Evolutionary conservation across 2,888 invertebrate species (phyloP).

Genomic region (Drosophila subsilvestris): DNA sequence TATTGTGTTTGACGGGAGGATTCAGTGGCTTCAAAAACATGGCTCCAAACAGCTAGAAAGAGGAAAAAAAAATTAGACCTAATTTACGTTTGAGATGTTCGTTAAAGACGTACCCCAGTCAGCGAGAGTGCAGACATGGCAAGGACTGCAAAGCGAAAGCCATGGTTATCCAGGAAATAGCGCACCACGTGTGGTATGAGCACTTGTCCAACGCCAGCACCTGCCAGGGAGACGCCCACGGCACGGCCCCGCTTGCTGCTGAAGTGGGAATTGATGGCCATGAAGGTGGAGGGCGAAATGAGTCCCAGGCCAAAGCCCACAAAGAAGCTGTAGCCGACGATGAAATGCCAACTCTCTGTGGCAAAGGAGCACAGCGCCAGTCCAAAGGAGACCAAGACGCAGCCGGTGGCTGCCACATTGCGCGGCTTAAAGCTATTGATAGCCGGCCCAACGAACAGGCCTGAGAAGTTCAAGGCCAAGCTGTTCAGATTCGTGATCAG

Average conservation of each 20-base stretch:
- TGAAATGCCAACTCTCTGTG: conserved; percentile 85
- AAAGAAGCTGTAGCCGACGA: conserved; percentile 86
- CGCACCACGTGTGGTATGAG: conserved; percentile 89
- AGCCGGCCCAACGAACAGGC: conserved; percentile 89
- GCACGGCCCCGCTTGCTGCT: conserved; percentile 88
- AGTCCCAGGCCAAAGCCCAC: conserved; percentile 88
- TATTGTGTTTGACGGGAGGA: conserved; percentile 80
- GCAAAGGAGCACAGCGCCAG: conserved; percentile 85
- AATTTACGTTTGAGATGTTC: not conserved
- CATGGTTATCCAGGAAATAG: conserved; percentile 87
- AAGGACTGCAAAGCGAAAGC: conserved; percentile 87
- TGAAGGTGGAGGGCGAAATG: conserved; percentile 89
- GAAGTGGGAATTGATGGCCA: conserved; percentile 90
- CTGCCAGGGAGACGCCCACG: conserved; percentile 90
- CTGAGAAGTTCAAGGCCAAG: conserved; percentile 83
- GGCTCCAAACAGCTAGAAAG: conserved; percentile 86
- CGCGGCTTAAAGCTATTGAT: conserved; percentile 86
- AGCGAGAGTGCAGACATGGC: conserved; percentile 87
- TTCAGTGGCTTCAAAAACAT: conserved; percentile 87
- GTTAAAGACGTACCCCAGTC: conserved; percentile 86
- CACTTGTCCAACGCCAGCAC: conserved; percentile 90
- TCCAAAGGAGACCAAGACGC: conserved; percentile 85
- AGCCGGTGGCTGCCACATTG: conserved; percentile 86
- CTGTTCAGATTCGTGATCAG: conserved; percentile 88
- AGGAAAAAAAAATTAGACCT: not conserved